These are phyloP conservation scores for Poeciliopsis turneri DNA, from an alignment of 2,797 vertebrate genomes.

Conservation along the genomic window DNA sequence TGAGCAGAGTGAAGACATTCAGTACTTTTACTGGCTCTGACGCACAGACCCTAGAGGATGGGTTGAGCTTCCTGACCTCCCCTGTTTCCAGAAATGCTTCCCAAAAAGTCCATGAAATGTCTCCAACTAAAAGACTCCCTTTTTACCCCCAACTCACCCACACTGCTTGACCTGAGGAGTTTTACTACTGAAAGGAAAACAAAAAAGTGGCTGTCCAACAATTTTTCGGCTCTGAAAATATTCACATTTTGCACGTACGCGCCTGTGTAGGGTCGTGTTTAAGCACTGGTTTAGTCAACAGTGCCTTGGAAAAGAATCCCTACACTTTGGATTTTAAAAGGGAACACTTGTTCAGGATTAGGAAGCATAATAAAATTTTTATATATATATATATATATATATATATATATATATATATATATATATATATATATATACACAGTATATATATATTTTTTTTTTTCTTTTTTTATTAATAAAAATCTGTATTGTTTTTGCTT, in stretches of 20 bases:
- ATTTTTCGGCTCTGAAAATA: constrained; percentile 48
- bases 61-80: constrained; percentile 46
- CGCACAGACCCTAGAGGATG: constrained; percentile 56
- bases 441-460: too few relatives aligned
- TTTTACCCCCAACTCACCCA: constrained; percentile 61
- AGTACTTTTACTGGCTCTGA: constrained; percentile 54
- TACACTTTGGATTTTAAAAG: not conserved
- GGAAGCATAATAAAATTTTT: too few relatives aligned
- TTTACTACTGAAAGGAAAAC: constrained; percentile 67
- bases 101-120: constrained; percentile 68
- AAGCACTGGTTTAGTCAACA: constrained; percentile 34
- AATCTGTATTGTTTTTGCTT: not conserved
- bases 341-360: too few relatives aligned
- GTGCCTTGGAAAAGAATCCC: not conserved
- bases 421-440: too few relatives aligned
- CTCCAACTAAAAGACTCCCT: constrained; percentile 74
- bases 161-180: constrained; percentile 40
- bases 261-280: constrained; percentile 55
- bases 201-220: constrained; percentile 51
- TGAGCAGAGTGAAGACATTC: constrained; percentile 67
- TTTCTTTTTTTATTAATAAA: not conserved
- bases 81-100: constrained; percentile 59
- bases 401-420: too few relatives aligned
- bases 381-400: too few relatives aligned
- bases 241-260: constrained; percentile 72